Evolutionary conservation across 2,113 vertebrate genomes (phyloP).

Genomic region (Leucopternis melanops): DNA sequence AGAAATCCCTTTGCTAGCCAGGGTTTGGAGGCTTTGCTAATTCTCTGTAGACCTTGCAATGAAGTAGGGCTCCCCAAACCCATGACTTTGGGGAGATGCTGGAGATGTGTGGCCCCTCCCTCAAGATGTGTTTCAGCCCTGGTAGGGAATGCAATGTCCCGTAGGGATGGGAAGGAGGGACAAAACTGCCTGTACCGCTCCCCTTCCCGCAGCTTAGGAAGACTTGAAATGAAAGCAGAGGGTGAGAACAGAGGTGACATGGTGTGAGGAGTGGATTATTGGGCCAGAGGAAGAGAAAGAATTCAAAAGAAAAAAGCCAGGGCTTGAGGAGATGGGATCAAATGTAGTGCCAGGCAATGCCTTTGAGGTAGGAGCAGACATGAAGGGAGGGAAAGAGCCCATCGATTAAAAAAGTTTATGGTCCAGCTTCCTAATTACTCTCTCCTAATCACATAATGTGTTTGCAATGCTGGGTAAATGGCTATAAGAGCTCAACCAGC

Average conservation of each 20-base stretch:
- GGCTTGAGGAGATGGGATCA: not conserved
- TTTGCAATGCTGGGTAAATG: not conserved
- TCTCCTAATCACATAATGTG: not conserved
- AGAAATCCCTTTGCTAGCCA: not conserved
- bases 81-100: not conserved
- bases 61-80: not conserved
- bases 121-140: not conserved
- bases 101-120: not conserved
- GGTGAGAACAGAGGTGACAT: not conserved
- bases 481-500: not conserved
- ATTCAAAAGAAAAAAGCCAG: not conserved
- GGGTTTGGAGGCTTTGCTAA: not conserved
- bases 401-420: not conserved
- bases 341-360: not conserved
- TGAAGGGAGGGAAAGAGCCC: not conserved
- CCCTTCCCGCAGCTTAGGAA: not conserved
- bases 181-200: accelerated
- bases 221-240: not conserved
- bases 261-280: not conserved
- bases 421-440: not conserved
- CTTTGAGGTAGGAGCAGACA: not conserved
- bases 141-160: not conserved
- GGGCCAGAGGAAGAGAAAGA: not conserved
- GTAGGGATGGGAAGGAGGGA: not conserved
- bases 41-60: not conserved